These are phyloP conservation scores for Brachionus angularis DNA, from an alignment of 1,140 invertebrate species.

Conservation along the genomic window DNA sequence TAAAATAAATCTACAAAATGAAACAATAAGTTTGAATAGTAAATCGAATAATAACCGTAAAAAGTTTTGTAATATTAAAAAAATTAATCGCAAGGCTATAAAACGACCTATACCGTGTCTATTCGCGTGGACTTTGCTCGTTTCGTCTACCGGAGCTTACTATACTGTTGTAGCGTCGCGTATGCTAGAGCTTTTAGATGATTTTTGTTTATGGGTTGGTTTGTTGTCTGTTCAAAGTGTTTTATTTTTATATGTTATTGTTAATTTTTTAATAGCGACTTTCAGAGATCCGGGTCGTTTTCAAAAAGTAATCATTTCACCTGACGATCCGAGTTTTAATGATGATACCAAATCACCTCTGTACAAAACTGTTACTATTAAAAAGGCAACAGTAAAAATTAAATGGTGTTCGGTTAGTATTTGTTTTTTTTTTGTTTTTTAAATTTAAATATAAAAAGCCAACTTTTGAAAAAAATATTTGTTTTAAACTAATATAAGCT, in stretches of 20 bases:
- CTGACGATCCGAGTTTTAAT: constrained; percentile 88
- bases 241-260: constrained; percentile 75
- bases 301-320: constrained; percentile 79
- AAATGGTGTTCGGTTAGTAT: constrained; percentile 83
- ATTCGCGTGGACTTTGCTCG: constrained; percentile 33
- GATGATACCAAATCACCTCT: constrained; percentile 94
- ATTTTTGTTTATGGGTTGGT: not conserved
- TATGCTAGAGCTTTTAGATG: not conserved
- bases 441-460: too few species aligned
- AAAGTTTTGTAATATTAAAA: constrained; percentile 14
- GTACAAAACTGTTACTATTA: constrained; percentile 96
- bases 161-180: constrained; percentile 5
- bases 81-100: constrained; percentile 13
- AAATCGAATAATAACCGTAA: constrained; percentile 3
- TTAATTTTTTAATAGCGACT: constrained; percentile 94
- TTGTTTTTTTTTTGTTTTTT: too few species aligned
- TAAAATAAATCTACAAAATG: constrained; percentile 12
- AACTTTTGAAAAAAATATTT: too few species aligned
- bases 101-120: constrained; percentile 41
- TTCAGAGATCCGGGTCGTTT: constrained; percentile 99
- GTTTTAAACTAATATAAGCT: too few species aligned
- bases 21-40: constrained; percentile 6
- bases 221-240: not conserved
- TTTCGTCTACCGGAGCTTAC: constrained; percentile 5
- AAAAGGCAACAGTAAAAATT: constrained; percentile 95